Conservation (phyloP, 2,888 invertebrate genomes). For the Spodoptera exigua region DNA sequence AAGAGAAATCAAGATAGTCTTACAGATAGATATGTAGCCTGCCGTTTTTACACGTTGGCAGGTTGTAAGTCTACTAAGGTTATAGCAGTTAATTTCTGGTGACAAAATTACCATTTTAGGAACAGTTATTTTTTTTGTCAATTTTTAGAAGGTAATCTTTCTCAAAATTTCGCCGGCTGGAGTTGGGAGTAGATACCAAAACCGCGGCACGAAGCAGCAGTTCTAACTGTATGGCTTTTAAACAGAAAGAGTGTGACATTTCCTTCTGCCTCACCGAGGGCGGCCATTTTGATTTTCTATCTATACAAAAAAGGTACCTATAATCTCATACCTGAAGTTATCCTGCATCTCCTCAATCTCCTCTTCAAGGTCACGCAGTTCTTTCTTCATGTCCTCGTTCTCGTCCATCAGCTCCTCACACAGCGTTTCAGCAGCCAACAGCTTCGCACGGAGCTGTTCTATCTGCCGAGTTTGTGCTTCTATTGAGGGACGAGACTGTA, state of each 20-base stretch:
- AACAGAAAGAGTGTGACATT: too few relatives aligned
- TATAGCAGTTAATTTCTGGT: too few relatives aligned
- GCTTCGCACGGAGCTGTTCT: slow-evolving; percentile 94
- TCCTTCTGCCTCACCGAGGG: too few relatives aligned
- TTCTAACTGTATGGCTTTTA: too few relatives aligned
- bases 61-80: not conserved
- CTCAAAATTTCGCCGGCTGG: too few relatives aligned
- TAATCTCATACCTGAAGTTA: slow-evolving; percentile 91
- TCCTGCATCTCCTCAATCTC: slow-evolving; percentile 99
- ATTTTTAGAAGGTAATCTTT: too few relatives aligned
- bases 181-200: too few relatives aligned
- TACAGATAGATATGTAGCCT: not conserved
- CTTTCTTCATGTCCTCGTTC: slow-evolving; percentile 97
- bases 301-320: not conserved
- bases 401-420: slow-evolving; percentile 98
- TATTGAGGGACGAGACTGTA: slow-evolving; percentile 86
- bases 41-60: too few relatives aligned
- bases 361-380: slow-evolving; percentile 97
- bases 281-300: too few relatives aligned
- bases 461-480: slow-evolving; percentile 90
- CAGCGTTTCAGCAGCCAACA: slow-evolving; percentile 96
- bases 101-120: too few relatives aligned
- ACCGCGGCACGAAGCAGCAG: too few relatives aligned
- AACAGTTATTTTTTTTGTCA: too few relatives aligned
- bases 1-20: not conserved